Evolutionary conservation across 2,888 invertebrate species (phyloP), one percentile per base, ranked within the genome.

Genomic region (Dasypogon diadema): DNA sequence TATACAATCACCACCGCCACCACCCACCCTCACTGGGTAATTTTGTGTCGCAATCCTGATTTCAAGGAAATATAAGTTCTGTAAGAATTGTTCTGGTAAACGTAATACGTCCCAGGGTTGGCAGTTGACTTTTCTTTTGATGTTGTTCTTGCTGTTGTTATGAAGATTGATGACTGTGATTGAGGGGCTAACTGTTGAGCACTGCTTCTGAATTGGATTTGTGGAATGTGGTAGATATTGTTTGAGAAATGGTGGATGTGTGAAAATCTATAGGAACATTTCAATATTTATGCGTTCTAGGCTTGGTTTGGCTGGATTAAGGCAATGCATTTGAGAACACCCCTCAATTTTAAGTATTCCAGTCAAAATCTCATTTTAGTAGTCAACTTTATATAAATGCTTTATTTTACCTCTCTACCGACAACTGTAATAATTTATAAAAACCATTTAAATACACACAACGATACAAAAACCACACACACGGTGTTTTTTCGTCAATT

Each of bases 181-280:
- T 76, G 26, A 76, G 16, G 63, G 54, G 63, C 63, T 63, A 73
- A 58, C 73, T 76, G 76, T 76, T 76, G 76, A 76, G 42, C 46
- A 21, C 37, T 16, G 5, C 21, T 2, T n/a, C 26, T 56, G 22
- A 54, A 6, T 54, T 18, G 18, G 8, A 18, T 54, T 21, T 21
- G 22, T 54, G 54, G 54, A 54, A 54, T 16, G 54, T 8, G 21
- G 6, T 54, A 1, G 6, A 6, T 1, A 6, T 54, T 54, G 54
- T 42, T 42, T 42, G 42, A 12, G n/a, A 3, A 42, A 2, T 42
- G 42, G n/a, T n/a, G n/a, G n/a, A n/a, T n/a, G n/a, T n/a, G n/a
- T n/a, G n/a, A n/a, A n/a, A n/a, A n/a, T n/a, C n/a, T n/a, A n/a
- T n/a, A n/a, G n/a, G n/a, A n/a, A n/a, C n/a, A n/a, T n/a, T n/a